Base-by-base conservation (phyloP, 2,888 invertebrate species). In the Magallana nippona region DNA sequence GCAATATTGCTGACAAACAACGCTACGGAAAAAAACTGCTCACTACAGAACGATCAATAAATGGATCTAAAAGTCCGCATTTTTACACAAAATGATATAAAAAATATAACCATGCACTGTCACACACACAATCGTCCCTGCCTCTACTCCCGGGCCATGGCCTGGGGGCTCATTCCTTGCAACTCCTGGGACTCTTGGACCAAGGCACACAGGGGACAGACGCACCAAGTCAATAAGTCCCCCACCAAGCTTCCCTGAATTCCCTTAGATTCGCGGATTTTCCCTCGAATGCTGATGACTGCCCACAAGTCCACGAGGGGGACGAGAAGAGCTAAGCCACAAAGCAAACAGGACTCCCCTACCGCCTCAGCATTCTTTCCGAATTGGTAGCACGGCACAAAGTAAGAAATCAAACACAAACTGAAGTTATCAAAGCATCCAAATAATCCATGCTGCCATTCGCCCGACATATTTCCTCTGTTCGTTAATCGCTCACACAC, bases 321-420 rank as follows among this genome's bases (percentile, higher is more conserved):
- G 5, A 93, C 88, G 44, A 92, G 81, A 86, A 89, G 87, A n/a
- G 89, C 89, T 10, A 93, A 79, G 17, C 92, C 93, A 82, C 92
- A 93, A 22, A 93, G 85, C 17, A 93, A 83, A 83, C 93, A 93
- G 82, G 88, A 90, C 55, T 93, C 93, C 2, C 93, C 93, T 1
- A 92, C 92, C 2, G 90, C 89, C 83, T 93, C 93, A 1, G 92
- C 93, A 86, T 92, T 93, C 87, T 93, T 93, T 10, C 93, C 93
- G 78, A 92, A 92, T 78, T 91, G 91, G 88, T 93, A 93, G 84
- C 93, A 93, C 11, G 93, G 93, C 15, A 91, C 86, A 55, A 93
- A 87, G 86, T 91, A 93, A 19, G 92, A 91, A 81, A 93, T 89
- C 80, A 93, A 87, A 83, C 93, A 93, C 57, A 93, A 77, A 27